Base-by-base conservation (phyloP, 1,140 invertebrate genomes). In the Ephestia elutella region DNA sequence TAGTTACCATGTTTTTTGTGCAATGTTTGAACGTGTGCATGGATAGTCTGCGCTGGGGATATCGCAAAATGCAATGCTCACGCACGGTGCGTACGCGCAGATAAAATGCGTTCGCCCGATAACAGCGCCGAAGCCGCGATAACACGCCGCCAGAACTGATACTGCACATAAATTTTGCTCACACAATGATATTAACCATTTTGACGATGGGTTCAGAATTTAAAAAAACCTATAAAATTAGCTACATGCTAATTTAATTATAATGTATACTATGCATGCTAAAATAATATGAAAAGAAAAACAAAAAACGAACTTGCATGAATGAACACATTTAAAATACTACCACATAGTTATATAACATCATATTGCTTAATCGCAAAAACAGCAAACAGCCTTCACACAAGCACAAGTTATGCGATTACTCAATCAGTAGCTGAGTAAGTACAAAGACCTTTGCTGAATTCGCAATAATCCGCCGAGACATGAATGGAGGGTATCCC, bases 61-160 rank as follows among this genome's bases (percentile, higher is more conserved):
- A 80, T 81, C 75, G 79, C 82, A 59, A 85, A 85, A 85, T 77
- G 79, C 79, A 81, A 73, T 67, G 62, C 72, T 70, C 80, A 85
- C 82, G 82, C 82, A 80, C 78, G 78, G 73, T 82, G 75, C 73
- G 73, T 79, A 71, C 70, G 65, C 74, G 71, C 71, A 80, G 84
- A 87, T 87, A 86, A 68, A 72, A 68, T 77, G 80, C 76, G 80
- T 87, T 70, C 76, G 76, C 21, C 63, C 64, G 84, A 87, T 87
- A 84, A 84, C 71, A 50, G 19, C 38, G 62, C 64, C 61, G 59
- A 67, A 65, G 66, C 59, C 57, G 62, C 64, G 85, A 87, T 87
- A 84, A 78, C 75, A 60, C 32, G 67, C 66, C 65, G 63, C 67
- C 70, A 65, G 66, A 70, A 64, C 61, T 68, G 60, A 75, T 72